Percentiles rank a stretch among this genome's conserved stretches.
Evolutionary conservation across 2,113 vertebrate genomes (phyloP).

Genomic region (Raja brachyura): DNA sequence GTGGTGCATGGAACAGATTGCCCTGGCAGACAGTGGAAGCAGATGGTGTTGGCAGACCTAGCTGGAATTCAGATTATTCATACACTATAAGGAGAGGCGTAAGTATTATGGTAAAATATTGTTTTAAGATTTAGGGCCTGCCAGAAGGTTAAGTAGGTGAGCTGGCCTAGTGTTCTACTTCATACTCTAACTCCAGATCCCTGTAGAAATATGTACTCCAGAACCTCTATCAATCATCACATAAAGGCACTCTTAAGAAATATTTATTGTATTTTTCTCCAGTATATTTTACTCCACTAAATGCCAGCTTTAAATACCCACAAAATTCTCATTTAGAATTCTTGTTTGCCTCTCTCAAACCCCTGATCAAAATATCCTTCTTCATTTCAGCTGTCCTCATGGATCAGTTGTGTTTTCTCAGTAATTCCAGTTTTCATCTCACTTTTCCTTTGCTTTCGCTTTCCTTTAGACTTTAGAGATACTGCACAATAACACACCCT

Average conservation of each 20-base stretch:
- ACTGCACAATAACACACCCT: no score
- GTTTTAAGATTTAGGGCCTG: neutral
- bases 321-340: neutral
- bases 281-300: neutral
- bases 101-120: neutral
- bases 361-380: neutral
- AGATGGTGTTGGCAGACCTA: slow-evolving; percentile 23
- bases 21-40: neutral
- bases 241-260: neutral
- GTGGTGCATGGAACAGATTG: neutral
- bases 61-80: neutral
- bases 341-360: neutral
- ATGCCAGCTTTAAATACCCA: neutral
- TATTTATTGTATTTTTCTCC: neutral
- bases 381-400: neutral
- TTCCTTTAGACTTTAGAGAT: no score
- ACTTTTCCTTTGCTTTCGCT: neutral
- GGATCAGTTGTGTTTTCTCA: neutral
- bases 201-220: neutral
- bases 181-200: neutral
- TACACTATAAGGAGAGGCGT: neutral
- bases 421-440: neutral
- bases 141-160: neutral
- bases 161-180: neutral
- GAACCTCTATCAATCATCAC: neutral